Percentiles rank a stretch among this genome's conserved stretches.
phyloP scores from a whole-genome alignment of 2,888 invertebrate species.

The Diogma glabrata region DNA sequence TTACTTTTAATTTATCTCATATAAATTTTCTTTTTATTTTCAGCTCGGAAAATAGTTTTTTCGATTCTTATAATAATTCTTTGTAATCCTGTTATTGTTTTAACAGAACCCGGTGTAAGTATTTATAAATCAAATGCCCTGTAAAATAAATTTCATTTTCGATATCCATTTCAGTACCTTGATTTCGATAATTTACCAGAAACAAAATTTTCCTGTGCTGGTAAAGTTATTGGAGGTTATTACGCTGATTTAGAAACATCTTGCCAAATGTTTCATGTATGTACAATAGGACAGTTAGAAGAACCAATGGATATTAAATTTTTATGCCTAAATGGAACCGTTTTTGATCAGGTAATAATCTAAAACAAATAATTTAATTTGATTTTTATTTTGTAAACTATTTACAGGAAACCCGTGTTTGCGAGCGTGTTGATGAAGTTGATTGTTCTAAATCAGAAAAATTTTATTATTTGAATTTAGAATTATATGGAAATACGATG shows the following conservation, averaged over 20 bases:
- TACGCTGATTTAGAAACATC: constrained; percentile 75
- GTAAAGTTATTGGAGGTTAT: constrained; percentile 76
- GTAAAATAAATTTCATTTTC: no score
- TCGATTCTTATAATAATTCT: no score
- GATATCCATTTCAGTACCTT: no score
- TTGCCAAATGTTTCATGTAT: constrained; percentile 82
- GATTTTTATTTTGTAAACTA: constrained; percentile 23
- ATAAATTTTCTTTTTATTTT: no score
- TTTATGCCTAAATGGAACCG: constrained; percentile 74
- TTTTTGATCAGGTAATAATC: constrained; percentile 57
- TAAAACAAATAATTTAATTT: constrained; percentile 25
- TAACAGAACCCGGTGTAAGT: no score
- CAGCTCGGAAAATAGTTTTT: no score
- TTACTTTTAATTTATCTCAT: no score
- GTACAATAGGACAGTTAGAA: constrained; percentile 70
- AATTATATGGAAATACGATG: constrained; percentile 66
- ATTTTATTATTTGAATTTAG: constrained; percentile 74
- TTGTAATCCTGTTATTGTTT: no score
- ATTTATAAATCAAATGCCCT: no score
- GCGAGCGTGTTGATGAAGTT: constrained; percentile 75
- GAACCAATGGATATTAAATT: constrained; percentile 78
- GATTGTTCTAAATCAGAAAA: constrained; percentile 75
- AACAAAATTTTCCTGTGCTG: constrained; percentile 72
- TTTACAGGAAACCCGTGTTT: constrained; percentile 62
- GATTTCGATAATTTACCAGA: constrained; percentile 75